Evolutionary conservation across 1,140 invertebrate species (phyloP).

Genomic region (Ceratosolen fusciceps): DNA sequence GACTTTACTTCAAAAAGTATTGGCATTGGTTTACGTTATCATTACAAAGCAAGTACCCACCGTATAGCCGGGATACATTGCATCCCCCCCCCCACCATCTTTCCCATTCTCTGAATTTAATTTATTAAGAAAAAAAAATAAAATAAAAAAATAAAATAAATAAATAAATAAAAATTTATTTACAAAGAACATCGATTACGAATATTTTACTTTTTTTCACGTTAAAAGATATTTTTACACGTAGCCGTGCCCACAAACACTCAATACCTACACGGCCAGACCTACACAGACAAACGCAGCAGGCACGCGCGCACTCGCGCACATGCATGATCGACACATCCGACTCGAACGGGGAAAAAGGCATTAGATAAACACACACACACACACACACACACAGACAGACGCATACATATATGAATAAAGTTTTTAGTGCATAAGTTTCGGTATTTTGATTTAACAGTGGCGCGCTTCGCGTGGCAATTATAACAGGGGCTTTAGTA

Average conservation of each 20-base stretch:
- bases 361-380: too few species aligned
- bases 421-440: constrained; percentile 39
- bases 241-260: neutral
- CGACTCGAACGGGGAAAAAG: constrained; percentile 21
- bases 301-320: neutral
- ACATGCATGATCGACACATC: constrained; percentile 21
- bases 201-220: constrained; percentile 26
- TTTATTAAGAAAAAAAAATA: constrained; percentile 37
- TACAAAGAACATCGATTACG: constrained; percentile 24
- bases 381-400: too few species aligned
- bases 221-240: constrained; percentile 21
- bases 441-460: constrained; percentile 27
- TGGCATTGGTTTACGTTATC: neutral
- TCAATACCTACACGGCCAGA: neutral
- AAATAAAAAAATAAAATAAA: too few species aligned
- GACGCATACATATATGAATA: constrained; percentile 37
- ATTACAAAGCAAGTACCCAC: too few species aligned
- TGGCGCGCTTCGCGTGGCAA: constrained; percentile 3
- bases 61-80: neutral
- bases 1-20: neutral
- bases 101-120: constrained; percentile 8
- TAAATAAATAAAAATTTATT: too few species aligned
- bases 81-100: too few species aligned
- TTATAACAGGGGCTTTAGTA: constrained; percentile 41
- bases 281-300: too few species aligned